Evolutionary conservation across 2,888 invertebrate species (phyloP).

Genomic region (Acleris laterana): DNA sequence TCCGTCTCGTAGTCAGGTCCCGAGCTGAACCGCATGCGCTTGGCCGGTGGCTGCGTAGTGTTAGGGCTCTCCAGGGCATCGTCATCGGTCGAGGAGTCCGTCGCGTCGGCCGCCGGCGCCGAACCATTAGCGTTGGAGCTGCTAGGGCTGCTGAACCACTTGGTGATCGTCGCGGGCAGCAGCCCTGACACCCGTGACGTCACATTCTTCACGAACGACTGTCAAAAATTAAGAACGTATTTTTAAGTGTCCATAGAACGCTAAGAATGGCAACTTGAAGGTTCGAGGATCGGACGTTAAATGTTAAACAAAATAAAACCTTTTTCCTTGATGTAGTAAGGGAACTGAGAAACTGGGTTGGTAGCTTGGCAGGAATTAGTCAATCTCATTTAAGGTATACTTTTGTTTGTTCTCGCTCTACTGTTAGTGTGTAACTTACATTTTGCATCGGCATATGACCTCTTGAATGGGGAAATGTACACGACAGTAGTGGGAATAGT

Average conservation of each 20-base stretch:
- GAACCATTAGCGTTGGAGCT: constrained; percentile 69
- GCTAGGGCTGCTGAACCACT: constrained; percentile 77
- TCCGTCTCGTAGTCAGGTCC: constrained; percentile 50
- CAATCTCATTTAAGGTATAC: too few species aligned
- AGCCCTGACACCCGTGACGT: constrained; percentile 86
- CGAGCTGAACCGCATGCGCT: constrained; percentile 62
- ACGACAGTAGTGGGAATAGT: too few species aligned
- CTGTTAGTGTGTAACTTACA: too few species aligned
- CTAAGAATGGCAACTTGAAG: too few species aligned
- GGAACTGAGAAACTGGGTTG: too few species aligned
- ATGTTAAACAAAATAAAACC: too few species aligned
- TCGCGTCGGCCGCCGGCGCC: constrained; percentile 63
- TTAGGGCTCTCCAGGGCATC: constrained; percentile 55
- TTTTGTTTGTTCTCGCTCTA: too few species aligned
- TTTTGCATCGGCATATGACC: too few species aligned
- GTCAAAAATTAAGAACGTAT: constrained; percentile 53
- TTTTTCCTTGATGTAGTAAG: too few species aligned
- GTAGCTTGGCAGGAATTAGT: too few species aligned
- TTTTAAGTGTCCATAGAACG: too few species aligned
- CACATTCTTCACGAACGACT: constrained; percentile 89
- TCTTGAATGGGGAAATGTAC: too few species aligned
- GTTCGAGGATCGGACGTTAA: not conserved
- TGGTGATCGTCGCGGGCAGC: constrained; percentile 84
- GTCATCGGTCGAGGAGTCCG: constrained; percentile 72
- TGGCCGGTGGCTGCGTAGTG: constrained; percentile 73